Percentiles rank a stretch among this genome's conserved stretches.
phyloP scores from a whole-genome alignment of 2,797 vertebrate species.

The Megalops cyprinoides region DNA sequence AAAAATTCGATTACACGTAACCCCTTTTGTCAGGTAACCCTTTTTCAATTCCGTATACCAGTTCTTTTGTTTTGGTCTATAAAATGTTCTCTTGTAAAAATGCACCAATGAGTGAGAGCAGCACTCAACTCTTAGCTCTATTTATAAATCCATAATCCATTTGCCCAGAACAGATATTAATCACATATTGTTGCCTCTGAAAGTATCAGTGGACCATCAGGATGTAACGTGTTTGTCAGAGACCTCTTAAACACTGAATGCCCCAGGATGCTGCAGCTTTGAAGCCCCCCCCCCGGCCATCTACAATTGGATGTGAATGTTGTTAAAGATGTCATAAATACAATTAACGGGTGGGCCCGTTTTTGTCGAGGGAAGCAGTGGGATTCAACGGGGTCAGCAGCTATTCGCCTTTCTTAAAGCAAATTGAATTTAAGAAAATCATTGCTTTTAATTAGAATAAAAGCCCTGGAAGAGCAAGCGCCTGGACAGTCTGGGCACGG shows the following conservation, averaged over 20 bases:
- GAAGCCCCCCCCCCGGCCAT: too few relatives aligned
- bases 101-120: too few relatives aligned
- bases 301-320: too few relatives aligned
- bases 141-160: too few relatives aligned
- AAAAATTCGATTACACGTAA: too few relatives aligned
- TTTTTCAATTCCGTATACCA: too few relatives aligned
- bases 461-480: conserved; percentile 73
- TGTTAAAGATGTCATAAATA: conserved; percentile 54
- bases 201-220: neutral
- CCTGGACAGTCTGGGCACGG: conserved; percentile 52
- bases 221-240: neutral
- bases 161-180: neutral
- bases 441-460: conserved; percentile 90
- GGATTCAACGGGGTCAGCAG: conserved; percentile 71
- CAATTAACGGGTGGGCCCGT: conserved; percentile 52
- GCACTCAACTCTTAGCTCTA: too few relatives aligned
- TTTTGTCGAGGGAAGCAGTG: conserved; percentile 63
- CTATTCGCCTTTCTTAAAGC: conserved; percentile 69
- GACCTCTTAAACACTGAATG: neutral
- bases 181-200: neutral
- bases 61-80: too few relatives aligned
- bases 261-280: too few relatives aligned
- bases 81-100: too few relatives aligned
- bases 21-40: too few relatives aligned
- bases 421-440: conserved; percentile 80